Base-by-base conservation (phyloP, 2,113 vertebrate genomes). In the Ailurus styani region DNA sequence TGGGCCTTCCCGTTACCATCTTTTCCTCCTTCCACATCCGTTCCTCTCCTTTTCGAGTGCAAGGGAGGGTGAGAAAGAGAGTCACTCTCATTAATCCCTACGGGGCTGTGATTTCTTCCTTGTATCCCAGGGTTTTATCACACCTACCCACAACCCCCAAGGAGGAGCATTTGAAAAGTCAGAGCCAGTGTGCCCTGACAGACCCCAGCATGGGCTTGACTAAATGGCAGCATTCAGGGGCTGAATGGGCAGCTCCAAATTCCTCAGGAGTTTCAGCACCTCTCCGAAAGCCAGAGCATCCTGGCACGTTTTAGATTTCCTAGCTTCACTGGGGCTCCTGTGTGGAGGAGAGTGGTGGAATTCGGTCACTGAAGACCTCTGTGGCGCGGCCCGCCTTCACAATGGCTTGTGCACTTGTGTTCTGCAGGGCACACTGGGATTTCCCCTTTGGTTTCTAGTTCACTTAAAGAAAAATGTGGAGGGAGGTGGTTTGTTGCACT, bases 121-220 rank as follows among this genome's bases (percentile, higher is more conserved):
- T 94, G 42, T 70, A 10, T 82, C 79, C 23, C 10, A 29, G 0
- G 77, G 66, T 84, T 96, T 47, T 77, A 89, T 64, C 87, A 79
- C n/a, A 52, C 52, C 87, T 27, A 21, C 66, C 55, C 54, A 45
- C 20, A 40, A 37, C 34, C 47, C 47, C 70, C 55, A 47, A 77
- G 91, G 82, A 87, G 92, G 72, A 82, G 17, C n/a, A 15, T 75
- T 93, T 89, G 83, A 96, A 94, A 83, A 79, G 54, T 75, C 40
- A 25, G 47, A 92, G 62, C 94, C 40, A 87, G 34, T 72, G 54
- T 27, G 34, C 45, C 90, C 52, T 54, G 90, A 96, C 94, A 91
- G 87, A 78, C 73, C 86, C 29, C 93, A 86, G 88, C 72, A 14
- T 85, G 86, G 95, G 75, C 60, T 31, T 40, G 60, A 52, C 93